A percentile compares a stretch with the other conserved stretches of the same genome.
Evolutionary conservation across 2,113 vertebrate species (phyloP).

Genomic region (Sander lucioperca): DNA sequence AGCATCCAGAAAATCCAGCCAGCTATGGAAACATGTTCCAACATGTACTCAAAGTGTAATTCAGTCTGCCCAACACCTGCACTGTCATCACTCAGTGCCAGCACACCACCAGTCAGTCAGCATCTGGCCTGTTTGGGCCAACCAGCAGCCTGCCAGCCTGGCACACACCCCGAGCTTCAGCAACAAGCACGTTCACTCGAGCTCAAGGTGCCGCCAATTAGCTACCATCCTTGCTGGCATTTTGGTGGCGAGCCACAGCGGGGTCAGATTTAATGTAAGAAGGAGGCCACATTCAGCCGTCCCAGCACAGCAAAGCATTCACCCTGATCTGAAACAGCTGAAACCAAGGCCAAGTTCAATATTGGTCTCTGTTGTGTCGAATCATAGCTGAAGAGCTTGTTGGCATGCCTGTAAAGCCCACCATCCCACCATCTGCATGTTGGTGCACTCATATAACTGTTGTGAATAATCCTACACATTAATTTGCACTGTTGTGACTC

Average conservation of each 20-base stretch:
- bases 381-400: neutral
- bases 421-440: neutral
- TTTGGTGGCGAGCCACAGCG: neutral
- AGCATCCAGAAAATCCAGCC: neutral
- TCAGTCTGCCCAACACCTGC: constrained; percentile 21
- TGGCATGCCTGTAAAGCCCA: neutral
- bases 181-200: neutral
- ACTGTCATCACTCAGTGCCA: constrained; percentile 6
- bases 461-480: neutral
- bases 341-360: neutral
- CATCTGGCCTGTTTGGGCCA: constrained; percentile 3
- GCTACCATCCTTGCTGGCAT: neutral
- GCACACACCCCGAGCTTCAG: neutral
- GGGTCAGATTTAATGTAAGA: neutral
- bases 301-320: neutral
- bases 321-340: neutral
- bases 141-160: neutral
- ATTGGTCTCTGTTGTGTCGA: neutral
- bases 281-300: neutral
- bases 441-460: neutral
- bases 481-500: neutral
- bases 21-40: neutral
- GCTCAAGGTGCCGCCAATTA: constrained; percentile 4
- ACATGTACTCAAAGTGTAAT: neutral
- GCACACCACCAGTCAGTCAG: neutral